These are phyloP conservation scores for Andrena minutula DNA, from an alignment of 2,888 invertebrate genomes.

Conservation along the genomic window DNA sequence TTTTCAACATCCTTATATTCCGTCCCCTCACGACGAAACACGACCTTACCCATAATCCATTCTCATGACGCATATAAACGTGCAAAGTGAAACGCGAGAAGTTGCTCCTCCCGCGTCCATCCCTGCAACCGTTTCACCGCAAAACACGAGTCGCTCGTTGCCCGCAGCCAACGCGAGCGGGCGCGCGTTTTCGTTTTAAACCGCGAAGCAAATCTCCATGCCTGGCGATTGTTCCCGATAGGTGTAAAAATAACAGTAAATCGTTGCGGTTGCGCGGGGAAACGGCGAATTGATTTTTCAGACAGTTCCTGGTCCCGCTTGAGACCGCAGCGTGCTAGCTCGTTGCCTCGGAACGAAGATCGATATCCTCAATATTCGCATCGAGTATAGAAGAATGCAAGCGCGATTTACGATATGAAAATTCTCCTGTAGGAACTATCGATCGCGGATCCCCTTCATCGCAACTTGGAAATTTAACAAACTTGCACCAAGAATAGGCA, in stretches of 20 bases:
- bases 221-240: slow-evolving; percentile 37
- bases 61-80: slow-evolving; percentile 3
- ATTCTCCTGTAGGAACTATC: not conserved
- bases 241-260: slow-evolving; percentile 66
- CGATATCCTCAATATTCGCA: not conserved
- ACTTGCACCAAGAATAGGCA: too few species aligned
- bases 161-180: slow-evolving; percentile 18
- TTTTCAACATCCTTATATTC: not conserved
- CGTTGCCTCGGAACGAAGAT: slow-evolving; percentile 2
- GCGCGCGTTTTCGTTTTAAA: slow-evolving; percentile 44
- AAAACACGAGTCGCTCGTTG: slow-evolving; percentile 10
- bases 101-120: slow-evolving; percentile 10
- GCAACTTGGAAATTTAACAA: too few species aligned
- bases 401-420: not conserved
- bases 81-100: slow-evolving; percentile 26
- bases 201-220: slow-evolving; percentile 53
- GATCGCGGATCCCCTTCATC: not conserved
- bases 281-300: slow-evolving; percentile 64
- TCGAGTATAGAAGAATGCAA: not conserved
- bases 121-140: slow-evolving; percentile 18
- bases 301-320: slow-evolving; percentile 23
- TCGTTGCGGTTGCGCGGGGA: slow-evolving; percentile 55
- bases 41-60: not conserved
- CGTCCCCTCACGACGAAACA: not conserved
- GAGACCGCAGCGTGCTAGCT: slow-evolving; percentile 33